Evolutionary conservation across 64 coral and sea anemone genomes (phyloP).

Genomic region (Trachythela sp.): DNA sequence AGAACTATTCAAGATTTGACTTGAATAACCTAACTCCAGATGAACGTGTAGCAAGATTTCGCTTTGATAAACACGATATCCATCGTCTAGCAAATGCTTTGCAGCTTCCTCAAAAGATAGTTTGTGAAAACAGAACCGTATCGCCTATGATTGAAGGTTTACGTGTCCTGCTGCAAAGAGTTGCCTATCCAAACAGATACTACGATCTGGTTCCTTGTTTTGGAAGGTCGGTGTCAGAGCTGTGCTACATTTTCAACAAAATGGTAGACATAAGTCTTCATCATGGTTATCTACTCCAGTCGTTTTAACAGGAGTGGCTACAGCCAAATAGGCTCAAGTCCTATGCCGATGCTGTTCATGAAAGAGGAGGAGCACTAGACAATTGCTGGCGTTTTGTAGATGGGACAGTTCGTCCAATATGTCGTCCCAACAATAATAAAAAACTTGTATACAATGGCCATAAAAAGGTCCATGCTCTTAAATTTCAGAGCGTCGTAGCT

Average conservation of each 20-base stretch:
- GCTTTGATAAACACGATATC: neutral
- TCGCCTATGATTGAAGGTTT: neutral
- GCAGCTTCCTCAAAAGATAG: neutral
- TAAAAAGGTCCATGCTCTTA: no score
- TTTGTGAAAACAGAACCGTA: neutral
- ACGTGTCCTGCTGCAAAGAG: neutral
- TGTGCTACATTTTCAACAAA: neutral
- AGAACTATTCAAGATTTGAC: neutral
- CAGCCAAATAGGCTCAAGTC: no score
- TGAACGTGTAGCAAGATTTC: neutral
- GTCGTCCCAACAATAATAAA: no score
- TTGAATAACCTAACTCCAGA: neutral
- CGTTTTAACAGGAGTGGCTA: no score
- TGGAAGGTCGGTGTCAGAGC: neutral
- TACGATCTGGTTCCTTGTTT: neutral
- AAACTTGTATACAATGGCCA: no score
- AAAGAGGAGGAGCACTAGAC: neutral
- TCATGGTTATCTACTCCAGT: no score
- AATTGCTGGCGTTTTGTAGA: neutral
- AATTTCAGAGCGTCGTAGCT: no score
- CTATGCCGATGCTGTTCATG: no score
- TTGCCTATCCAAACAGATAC: neutral
- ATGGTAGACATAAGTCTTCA: no score
- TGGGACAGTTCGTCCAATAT: no score
- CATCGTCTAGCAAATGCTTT: neutral